phyloP scores from a whole-genome alignment of 2,797 vertebrate genomes.

The Sebastolobus altivelis region DNA sequence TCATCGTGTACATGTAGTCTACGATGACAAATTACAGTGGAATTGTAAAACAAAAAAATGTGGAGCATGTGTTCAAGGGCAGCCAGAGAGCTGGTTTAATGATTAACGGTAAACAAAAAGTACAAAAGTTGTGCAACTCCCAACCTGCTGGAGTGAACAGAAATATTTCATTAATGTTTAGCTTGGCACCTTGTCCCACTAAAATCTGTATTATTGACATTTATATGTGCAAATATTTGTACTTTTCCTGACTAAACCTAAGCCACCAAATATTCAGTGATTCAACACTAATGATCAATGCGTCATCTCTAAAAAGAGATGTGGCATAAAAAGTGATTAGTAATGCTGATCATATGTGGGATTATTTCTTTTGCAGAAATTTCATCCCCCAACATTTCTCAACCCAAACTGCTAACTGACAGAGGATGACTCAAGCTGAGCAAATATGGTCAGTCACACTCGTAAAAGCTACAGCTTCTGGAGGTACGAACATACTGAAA shows the following conservation, averaged over 20 bases:
- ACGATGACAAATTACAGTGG: conserved; percentile 17
- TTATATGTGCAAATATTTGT: conserved; percentile 62
- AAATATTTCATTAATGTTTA: conserved; percentile 77
- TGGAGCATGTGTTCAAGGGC: conserved; percentile 60
- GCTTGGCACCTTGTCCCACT: conserved; percentile 44
- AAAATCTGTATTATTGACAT: conserved; percentile 44
- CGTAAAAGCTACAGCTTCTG: neutral
- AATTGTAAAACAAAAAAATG: conserved; percentile 7
- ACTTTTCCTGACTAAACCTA: conserved; percentile 4
- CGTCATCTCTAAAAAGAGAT: neutral
- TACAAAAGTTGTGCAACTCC: conserved; percentile 70
- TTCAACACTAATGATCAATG: conserved; percentile 7
- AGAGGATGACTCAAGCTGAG: neutral
- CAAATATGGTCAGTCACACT: neutral
- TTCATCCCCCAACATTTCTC: neutral
- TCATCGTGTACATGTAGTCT: conserved; percentile 7
- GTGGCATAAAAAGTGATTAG: neutral
- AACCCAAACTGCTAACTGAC: neutral
- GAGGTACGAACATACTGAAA: too few relatives aligned
- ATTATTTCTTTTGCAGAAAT: neutral
- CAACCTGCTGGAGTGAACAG: conserved; percentile 44
- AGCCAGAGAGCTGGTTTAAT: conserved; percentile 69
- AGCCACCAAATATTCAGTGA: neutral
- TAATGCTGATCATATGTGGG: neutral
- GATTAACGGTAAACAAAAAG: conserved; percentile 79